Evolutionary conservation across 2,113 vertebrate genomes (phyloP).

Genomic region (Ctenomys sociabilis): DNA sequence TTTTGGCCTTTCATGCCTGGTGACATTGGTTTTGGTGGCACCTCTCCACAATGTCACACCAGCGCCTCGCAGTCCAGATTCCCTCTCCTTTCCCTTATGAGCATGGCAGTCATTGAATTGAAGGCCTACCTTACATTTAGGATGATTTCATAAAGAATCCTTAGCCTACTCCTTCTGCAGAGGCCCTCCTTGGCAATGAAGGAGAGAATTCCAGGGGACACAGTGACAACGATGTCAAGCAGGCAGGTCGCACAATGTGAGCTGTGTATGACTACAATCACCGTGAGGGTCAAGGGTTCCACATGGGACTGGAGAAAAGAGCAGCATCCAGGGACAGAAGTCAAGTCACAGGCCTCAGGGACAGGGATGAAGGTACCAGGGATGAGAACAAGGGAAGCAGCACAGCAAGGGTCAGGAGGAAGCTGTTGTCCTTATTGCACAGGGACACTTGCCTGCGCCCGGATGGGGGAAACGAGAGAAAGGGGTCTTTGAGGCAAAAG

Average conservation of each 20-base stretch:
- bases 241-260: neutral
- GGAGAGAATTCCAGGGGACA: neutral
- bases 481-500: neutral
- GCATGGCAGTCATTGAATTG: neutral
- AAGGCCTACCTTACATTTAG: neutral
- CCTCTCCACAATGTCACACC: neutral
- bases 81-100: neutral
- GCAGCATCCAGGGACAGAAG: neutral
- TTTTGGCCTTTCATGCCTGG: neutral
- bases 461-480: neutral
- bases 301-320: neutral
- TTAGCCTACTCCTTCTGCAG: conserved; percentile 7
- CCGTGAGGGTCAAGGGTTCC: neutral
- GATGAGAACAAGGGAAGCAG: neutral
- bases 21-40: neutral
- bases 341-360: neutral
- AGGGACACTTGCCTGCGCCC: neutral
- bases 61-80: neutral
- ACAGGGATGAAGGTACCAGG: neutral
- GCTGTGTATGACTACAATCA: neutral
- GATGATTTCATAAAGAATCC: neutral
- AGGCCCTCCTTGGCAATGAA: neutral
- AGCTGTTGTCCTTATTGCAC: too few relatives aligned
- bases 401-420: neutral
- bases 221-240: neutral